Percentiles rank a stretch among this genome's conserved stretches.
These are phyloP conservation scores for Synchiropus splendidus DNA, from an alignment of 2,113 vertebrate species.

Conservation along the genomic window DNA sequence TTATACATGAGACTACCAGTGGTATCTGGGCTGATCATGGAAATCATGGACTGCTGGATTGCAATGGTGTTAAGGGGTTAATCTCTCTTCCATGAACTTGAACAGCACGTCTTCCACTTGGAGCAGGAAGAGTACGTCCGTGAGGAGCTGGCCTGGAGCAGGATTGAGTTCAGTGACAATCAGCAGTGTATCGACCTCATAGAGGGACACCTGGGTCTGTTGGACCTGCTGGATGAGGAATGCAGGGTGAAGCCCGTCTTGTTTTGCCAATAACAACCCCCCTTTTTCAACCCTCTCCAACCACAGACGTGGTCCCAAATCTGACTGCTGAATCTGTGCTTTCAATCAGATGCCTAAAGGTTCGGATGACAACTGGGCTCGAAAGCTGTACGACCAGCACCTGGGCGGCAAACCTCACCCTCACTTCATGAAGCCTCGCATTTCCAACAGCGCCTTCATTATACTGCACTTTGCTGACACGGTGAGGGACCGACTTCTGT, in stretches of 20 bases:
- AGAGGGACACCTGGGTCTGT: constrained; percentile 64
- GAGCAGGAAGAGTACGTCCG: constrained; percentile 73
- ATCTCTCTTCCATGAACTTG: too few relatives aligned
- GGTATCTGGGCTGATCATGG: too few relatives aligned
- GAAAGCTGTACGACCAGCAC: constrained; percentile 69
- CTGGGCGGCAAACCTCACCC: constrained; percentile 45
- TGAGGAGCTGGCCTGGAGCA: constrained; percentile 71
- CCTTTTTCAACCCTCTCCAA: too few relatives aligned
- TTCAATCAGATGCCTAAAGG: constrained; percentile 71
- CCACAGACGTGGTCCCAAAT: too few relatives aligned
- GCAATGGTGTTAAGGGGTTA: too few relatives aligned
- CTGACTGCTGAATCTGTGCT: too few relatives aligned
- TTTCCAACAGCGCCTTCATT: constrained; percentile 62
- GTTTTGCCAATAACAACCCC: too few relatives aligned
- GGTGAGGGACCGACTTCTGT: constrained; percentile 34
- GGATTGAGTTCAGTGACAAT: constrained; percentile 70
- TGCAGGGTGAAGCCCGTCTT: constrained; percentile 53
- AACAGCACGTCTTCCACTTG: constrained; percentile 74
- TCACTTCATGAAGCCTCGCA: constrained; percentile 68
- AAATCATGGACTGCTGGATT: too few relatives aligned
- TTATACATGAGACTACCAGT: too few relatives aligned
- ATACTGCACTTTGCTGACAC: constrained; percentile 72
- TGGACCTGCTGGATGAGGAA: constrained; percentile 74
- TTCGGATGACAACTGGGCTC: constrained; percentile 69
- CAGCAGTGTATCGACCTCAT: constrained; percentile 70